Conservation (phyloP, 1,140 invertebrate species). For the Drosophila persimilis region DNA sequence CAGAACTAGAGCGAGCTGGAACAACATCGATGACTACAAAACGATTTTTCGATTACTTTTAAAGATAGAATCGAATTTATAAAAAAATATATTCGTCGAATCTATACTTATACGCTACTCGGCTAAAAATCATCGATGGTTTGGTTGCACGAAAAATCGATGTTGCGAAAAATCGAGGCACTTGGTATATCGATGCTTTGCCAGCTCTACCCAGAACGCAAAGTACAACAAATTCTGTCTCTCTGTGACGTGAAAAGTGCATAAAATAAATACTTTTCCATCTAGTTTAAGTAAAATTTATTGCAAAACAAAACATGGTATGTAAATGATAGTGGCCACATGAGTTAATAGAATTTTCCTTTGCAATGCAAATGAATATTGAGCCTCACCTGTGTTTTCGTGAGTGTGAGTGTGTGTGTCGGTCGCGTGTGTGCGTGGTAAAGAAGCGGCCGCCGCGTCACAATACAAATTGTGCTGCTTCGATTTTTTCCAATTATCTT, state of each 20-base stretch:
- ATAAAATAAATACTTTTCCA: constrained; percentile 24
- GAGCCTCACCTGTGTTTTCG: not conserved
- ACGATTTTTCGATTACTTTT: too few species aligned
- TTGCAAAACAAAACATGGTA: constrained; percentile 36
- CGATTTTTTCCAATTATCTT: constrained; percentile 61
- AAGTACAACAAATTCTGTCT: constrained; percentile 37
- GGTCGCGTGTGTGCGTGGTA: constrained; percentile 25
- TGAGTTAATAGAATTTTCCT: not conserved
- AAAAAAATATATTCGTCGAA: too few species aligned
- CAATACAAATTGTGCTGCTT: constrained; percentile 54
- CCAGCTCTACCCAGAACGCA: constrained; percentile 27
- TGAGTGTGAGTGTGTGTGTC: constrained; percentile 12
- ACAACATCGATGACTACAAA: too few species aligned
- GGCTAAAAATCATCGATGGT: not conserved
- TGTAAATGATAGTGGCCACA: not conserved
- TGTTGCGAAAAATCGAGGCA: not conserved
- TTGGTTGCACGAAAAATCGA: not conserved
- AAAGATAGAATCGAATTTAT: too few species aligned
- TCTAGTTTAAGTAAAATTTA: constrained; percentile 42
- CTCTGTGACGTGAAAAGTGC: constrained; percentile 40
- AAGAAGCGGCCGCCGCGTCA: constrained; percentile 50
- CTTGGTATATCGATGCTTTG: too few species aligned
- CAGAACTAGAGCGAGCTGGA: too few species aligned
- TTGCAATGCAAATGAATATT: constrained; percentile 24
- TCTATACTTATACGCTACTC: too few species aligned